Evolutionary conservation across 2,113 vertebrate species (phyloP).

Genomic region (Rhizomys pruinosus): DNA sequence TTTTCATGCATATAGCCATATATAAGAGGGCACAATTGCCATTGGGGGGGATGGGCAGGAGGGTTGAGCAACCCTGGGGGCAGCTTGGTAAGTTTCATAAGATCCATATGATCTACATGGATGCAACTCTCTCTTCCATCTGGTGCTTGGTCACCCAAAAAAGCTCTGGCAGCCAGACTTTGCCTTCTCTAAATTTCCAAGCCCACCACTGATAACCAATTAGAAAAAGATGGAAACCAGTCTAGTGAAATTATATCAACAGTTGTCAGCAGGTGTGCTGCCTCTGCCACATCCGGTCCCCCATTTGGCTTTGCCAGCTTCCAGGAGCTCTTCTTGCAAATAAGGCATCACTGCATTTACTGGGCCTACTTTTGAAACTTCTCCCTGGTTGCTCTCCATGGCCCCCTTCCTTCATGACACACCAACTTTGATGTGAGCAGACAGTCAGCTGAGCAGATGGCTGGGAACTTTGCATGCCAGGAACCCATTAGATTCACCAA

Average conservation of each 20-base stretch:
- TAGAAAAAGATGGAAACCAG: conserved; percentile 75
- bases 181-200: neutral
- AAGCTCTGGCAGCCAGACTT: neutral
- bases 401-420: conserved; percentile 74
- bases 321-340: conserved; percentile 80
- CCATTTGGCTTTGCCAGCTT: conserved; percentile 83
- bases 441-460: conserved; percentile 87
- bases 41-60: no score
- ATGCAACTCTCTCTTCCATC: neutral
- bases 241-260: conserved; percentile 78
- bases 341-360: conserved; percentile 77
- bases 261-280: conserved; percentile 79
- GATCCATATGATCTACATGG: neutral
- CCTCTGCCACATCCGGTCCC: conserved; percentile 78
- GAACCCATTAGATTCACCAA: conserved; percentile 83
- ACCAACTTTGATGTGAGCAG: conserved; percentile 81
- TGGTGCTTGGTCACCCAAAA: neutral
- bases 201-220: conserved; percentile 67
- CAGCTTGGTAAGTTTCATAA: neutral
- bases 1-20: neutral
- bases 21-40: neutral
- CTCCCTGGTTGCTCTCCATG: conserved; percentile 73
- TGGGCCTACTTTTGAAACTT: conserved; percentile 71
- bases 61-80: neutral
- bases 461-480: conserved; percentile 80